Evolutionary conservation across 2,888 invertebrate genomes (phyloP).

Genomic region (Perdita meconis): DNA sequence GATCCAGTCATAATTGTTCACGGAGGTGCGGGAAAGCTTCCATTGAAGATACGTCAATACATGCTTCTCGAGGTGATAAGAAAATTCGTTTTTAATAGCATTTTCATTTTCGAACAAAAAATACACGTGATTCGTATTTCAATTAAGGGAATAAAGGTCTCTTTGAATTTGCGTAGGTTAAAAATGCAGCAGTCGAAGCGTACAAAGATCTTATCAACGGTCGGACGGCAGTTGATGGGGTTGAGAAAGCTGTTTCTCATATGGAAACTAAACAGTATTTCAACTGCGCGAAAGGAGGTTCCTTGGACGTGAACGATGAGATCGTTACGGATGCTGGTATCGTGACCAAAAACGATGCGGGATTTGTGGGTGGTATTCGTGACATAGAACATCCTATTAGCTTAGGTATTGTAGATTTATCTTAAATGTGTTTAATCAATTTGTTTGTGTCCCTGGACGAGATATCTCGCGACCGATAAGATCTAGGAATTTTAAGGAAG

Average conservation of each 20-base stretch:
- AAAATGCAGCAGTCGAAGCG: conserved; percentile 67
- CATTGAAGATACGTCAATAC: conserved; percentile 27
- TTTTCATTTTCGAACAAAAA: not conserved
- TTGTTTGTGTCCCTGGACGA: too few relatives aligned
- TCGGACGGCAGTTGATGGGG: conserved; percentile 62
- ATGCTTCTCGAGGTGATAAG: conserved; percentile 58
- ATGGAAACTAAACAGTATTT: conserved; percentile 68
- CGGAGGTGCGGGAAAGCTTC: conserved; percentile 66
- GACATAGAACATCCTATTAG: conserved; percentile 72
- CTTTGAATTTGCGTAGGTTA: conserved; percentile 56
- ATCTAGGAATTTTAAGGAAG: too few relatives aligned
- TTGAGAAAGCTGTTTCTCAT: conserved; percentile 67
- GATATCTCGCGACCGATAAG: too few relatives aligned
- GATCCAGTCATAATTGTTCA: conserved; percentile 73
- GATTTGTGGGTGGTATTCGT: conserved; percentile 70
- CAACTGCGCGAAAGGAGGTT: conserved; percentile 62
- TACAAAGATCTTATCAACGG: conserved; percentile 69
- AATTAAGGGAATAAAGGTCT: not conserved
- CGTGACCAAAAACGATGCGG: conserved; percentile 65
- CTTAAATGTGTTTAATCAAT: too few relatives aligned
- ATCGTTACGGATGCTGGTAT: conserved; percentile 70
- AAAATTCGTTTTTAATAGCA: not conserved
- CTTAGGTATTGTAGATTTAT: too few relatives aligned
- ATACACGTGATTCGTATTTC: not conserved
- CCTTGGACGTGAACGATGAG: conserved; percentile 52